Percentiles rank a stretch among this genome's conserved stretches.
Conservation (phyloP, 1,140 invertebrate species). For the Drosophila truncata region DNA sequence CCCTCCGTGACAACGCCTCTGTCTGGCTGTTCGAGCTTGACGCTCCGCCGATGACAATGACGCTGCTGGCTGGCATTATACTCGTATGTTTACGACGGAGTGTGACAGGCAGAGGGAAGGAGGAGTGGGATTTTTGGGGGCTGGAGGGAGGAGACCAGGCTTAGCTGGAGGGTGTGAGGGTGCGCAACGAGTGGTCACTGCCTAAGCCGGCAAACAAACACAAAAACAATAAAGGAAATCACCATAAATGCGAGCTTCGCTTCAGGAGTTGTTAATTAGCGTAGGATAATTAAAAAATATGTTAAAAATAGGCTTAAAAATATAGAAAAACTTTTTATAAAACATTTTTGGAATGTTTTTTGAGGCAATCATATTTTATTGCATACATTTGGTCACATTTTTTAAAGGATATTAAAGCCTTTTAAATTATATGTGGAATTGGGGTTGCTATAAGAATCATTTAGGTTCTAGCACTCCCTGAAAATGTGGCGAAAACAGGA, state of each 20-base stretch:
- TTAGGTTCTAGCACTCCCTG: too few relatives aligned
- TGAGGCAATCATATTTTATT: background rate
- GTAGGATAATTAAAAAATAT: background rate
- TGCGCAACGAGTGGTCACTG: constrained; percentile 37
- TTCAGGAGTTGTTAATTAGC: background rate
- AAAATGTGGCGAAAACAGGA: too few relatives aligned
- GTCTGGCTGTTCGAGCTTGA: constrained; percentile 76
- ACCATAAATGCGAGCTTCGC: constrained; percentile 23
- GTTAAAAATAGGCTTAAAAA: background rate
- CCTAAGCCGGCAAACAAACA: constrained; percentile 61
- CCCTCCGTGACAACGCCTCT: constrained; percentile 31
- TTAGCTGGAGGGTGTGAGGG: constrained; percentile 7
- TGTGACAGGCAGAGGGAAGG: constrained; percentile 7
- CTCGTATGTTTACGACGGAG: constrained; percentile 32
- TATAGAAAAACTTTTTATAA: background rate
- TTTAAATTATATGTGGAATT: background rate
- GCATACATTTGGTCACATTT: background rate
- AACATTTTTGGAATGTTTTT: background rate
- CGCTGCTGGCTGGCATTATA: constrained; percentile 40
- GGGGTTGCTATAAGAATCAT: too few relatives aligned
- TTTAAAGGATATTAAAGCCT: background rate
- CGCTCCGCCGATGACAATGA: constrained; percentile 57
- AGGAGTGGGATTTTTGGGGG: background rate
- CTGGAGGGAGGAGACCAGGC: background rate
- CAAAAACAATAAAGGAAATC: constrained; percentile 28